Evolutionary conservation across 2,888 invertebrate genomes (phyloP).

Genomic region (Spisula solida): DNA sequence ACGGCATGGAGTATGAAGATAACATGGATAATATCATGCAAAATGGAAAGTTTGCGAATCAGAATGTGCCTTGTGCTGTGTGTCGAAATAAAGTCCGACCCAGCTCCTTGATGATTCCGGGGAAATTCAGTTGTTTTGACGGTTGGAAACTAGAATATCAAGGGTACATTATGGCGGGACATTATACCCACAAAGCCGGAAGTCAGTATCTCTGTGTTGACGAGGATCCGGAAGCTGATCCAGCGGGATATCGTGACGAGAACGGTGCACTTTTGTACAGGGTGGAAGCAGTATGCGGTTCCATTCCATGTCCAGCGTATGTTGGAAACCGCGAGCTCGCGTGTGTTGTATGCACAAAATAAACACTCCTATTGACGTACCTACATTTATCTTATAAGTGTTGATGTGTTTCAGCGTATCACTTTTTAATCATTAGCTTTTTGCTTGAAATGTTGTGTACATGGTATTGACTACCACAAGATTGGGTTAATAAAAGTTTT

Average conservation of each 20-base stretch:
- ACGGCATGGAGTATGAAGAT: conserved; percentile 27
- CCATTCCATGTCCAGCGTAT: conserved; percentile 70
- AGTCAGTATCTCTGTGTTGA: conserved; percentile 68
- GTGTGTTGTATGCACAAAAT: conserved; percentile 71
- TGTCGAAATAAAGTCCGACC: conserved; percentile 50
- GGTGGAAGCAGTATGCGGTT: conserved; percentile 67
- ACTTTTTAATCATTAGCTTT: no score
- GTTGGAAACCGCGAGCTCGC: conserved; percentile 56
- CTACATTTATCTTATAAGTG: no score
- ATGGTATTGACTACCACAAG: no score
- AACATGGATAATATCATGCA: background rate
- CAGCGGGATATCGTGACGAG: conserved; percentile 56
- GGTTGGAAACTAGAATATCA: conserved; percentile 71
- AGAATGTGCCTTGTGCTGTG: conserved; percentile 72
- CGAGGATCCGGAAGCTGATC: conserved; percentile 62
- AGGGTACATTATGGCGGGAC: conserved; percentile 67
- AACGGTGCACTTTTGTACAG: conserved; percentile 60
- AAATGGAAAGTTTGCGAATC: conserved; percentile 1
- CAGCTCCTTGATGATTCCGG: conserved; percentile 69
- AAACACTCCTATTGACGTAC: background rate
- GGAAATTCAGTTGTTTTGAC: conserved; percentile 49
- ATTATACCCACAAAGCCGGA: conserved; percentile 25
- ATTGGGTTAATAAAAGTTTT: no score
- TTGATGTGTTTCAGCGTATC: no score
- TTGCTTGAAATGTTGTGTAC: no score